Percentiles rank a stretch among this genome's conserved stretches.
Conservation (phyloP, 2,113 vertebrate genomes). For the Cyprichromis sp. region DNA sequence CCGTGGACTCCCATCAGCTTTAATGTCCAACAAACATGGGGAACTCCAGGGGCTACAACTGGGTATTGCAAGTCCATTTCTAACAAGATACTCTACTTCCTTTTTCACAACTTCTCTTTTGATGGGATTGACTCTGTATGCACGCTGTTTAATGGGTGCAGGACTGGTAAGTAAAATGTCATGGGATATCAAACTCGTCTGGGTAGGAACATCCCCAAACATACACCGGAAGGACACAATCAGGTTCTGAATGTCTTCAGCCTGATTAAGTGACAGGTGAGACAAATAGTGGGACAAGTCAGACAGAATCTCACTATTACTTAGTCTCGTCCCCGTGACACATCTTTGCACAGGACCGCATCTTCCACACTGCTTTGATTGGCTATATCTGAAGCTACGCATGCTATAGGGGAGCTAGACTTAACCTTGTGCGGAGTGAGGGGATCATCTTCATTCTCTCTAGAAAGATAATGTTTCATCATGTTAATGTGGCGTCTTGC, state of each 20-base stretch:
- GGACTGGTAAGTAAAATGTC: neutral
- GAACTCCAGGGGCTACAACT: neutral
- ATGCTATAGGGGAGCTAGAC: rapidly evolving
- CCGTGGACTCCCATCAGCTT: rapidly evolving
- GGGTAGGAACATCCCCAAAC: neutral
- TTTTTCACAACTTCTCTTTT: neutral
- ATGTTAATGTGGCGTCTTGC: neutral
- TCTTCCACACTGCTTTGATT: neutral
- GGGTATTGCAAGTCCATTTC: neutral
- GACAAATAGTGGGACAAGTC: neutral
- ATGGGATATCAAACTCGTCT: neutral
- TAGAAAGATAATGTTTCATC: neutral
- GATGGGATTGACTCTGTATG: neutral
- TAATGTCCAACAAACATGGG: neutral
- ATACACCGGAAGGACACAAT: neutral
- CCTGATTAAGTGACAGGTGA: neutral
- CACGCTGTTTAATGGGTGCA: neutral
- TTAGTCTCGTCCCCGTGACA: rapidly evolving
- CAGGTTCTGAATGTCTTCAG: neutral
- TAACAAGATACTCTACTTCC: neutral
- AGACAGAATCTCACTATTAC: rapidly evolving
- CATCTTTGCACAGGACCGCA: rapidly evolving
- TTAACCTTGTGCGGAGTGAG: neutral
- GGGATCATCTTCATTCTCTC: neutral
- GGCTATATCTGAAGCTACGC: rapidly evolving